Evolutionary conservation across 2,113 vertebrate species (phyloP).

Genomic region (Calyptomena viridis): DNA sequence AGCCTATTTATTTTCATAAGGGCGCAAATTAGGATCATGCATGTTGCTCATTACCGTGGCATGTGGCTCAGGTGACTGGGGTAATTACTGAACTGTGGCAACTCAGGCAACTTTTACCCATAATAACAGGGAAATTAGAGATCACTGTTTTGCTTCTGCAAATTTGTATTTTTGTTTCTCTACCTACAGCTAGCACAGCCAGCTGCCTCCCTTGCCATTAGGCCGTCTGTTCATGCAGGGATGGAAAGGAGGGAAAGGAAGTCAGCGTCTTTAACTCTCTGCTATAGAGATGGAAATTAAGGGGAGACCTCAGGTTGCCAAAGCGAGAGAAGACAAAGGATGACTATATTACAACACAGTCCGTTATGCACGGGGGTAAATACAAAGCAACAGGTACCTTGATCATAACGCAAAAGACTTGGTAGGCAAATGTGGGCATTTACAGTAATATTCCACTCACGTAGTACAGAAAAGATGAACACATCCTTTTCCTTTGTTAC

Average conservation of each 20-base stretch:
- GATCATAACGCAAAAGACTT: background rate
- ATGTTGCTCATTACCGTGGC: background rate
- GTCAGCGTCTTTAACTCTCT: background rate
- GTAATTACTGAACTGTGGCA: background rate
- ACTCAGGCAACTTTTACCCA: background rate
- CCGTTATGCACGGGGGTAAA: background rate
- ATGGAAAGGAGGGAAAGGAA: background rate
- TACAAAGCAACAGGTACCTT: background rate
- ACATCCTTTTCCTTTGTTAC: background rate
- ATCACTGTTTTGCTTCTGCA: background rate
- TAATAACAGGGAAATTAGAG: background rate
- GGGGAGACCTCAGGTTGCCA: background rate
- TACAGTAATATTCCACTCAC: background rate
- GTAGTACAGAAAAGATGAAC: background rate
- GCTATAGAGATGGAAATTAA: background rate
- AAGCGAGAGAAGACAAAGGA: background rate
- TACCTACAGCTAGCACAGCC: background rate
- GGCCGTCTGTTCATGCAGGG: background rate
- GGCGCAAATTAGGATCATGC: background rate
- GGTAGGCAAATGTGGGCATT: background rate
- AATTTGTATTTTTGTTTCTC: background rate
- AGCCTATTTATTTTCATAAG: slow-evolving; percentile 17
- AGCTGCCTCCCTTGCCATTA: background rate
- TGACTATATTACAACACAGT: background rate
- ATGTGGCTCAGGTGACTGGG: background rate